A percentile compares a stretch with the other conserved stretches of the same genome.
Evolutionary conservation across 1,140 invertebrate genomes (phyloP).

Genomic region (Papilio aristodemus): DNA sequence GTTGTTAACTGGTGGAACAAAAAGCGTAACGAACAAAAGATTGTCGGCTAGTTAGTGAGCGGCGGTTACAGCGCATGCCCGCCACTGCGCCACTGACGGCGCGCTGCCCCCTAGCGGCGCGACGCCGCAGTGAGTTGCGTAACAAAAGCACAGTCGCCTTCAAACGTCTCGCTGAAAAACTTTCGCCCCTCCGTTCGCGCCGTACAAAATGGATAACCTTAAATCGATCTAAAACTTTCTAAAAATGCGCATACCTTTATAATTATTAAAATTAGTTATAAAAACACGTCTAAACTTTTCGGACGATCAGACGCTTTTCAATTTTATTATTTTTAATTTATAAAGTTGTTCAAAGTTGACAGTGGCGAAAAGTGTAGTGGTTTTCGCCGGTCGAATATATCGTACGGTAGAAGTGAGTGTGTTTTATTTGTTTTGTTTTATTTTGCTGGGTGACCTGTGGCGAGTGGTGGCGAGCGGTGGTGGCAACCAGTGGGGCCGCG

Average conservation of each 20-base stretch:
- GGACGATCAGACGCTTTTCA: conserved; percentile 42
- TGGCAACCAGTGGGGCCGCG: conserved; percentile 57
- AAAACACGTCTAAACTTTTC: conserved; percentile 36
- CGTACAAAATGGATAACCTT: conserved; percentile 61
- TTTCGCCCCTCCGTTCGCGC: conserved; percentile 60
- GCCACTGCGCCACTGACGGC: conserved; percentile 73
- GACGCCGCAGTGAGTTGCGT: conserved; percentile 74
- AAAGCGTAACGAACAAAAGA: conserved; percentile 50
- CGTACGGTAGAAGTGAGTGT: conserved; percentile 66
- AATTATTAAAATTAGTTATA: conserved; percentile 24
- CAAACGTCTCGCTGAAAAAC: conserved; percentile 67
- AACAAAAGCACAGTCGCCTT: conserved; percentile 75
- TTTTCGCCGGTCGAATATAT: conserved; percentile 55
- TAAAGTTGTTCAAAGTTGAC: conserved; percentile 23
- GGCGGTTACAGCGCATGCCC: conserved; percentile 68
- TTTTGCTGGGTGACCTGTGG: conserved; percentile 48
- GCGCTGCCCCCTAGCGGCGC: conserved; percentile 73
- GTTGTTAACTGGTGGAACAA: conserved; percentile 36
- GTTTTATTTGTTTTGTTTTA: conserved; percentile 70
- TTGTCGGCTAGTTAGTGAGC: conserved; percentile 36
- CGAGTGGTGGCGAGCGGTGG: conserved; percentile 60
- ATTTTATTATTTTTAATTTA: conserved; percentile 40
- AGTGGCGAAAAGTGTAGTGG: conserved; percentile 56
- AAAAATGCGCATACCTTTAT: conserved; percentile 52
- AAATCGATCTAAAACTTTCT: conserved; percentile 71